phyloP scores from a whole-genome alignment of 2,888 invertebrate genomes.

The Saturnia japonica region DNA sequence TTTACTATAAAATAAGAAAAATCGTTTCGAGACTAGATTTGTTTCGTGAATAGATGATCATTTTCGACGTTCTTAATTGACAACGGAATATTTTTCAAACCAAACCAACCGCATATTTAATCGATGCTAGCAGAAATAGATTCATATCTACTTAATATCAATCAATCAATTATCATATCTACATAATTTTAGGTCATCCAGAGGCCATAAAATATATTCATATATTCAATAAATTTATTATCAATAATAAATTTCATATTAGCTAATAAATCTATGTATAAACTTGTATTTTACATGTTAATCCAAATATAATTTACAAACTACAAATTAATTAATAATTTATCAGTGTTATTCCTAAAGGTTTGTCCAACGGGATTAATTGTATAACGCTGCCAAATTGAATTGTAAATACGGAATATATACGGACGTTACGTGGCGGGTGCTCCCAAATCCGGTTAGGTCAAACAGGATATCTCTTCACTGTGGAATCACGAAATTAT shows the following conservation, averaged over 20 bases:
- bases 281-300: constrained; percentile 12
- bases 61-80: too few relatives aligned
- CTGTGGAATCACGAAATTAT: constrained; percentile 19
- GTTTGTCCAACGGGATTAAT: constrained; percentile 21
- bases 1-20: too few relatives aligned
- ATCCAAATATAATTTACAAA: constrained; percentile 19
- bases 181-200: not conserved
- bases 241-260: not conserved
- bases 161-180: too few relatives aligned
- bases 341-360: constrained; percentile 11
- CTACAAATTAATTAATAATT: constrained; percentile 19
- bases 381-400: constrained; percentile 22
- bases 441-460: constrained; percentile 19
- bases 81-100: too few relatives aligned
- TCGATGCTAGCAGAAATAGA: too few relatives aligned
- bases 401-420: constrained; percentile 20
- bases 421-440: constrained; percentile 19
- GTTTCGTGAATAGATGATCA: too few relatives aligned
- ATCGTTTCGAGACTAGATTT: too few relatives aligned
- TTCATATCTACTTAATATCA: too few relatives aligned
- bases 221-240: not conserved
- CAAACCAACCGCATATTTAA: too few relatives aligned
- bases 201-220: not conserved
- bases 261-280: not conserved
- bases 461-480: constrained; percentile 25